Conservation (phyloP, 2,113 vertebrate genomes). For the Istiophorus platypterus region DNA sequence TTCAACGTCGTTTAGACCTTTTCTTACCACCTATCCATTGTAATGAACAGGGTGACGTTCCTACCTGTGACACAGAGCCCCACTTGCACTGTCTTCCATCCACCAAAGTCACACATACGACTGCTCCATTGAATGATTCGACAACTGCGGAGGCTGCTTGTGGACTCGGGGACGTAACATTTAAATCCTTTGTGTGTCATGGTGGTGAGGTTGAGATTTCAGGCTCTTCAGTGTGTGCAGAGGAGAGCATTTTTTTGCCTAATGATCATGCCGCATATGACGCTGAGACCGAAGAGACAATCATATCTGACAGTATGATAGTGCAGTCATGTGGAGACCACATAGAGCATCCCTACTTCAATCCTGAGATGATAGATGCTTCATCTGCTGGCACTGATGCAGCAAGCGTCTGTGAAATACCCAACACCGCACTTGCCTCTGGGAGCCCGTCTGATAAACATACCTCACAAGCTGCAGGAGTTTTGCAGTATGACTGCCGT, state of each 20-base stretch:
- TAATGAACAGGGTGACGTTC: slow-evolving; percentile 46
- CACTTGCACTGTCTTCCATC: slow-evolving; percentile 4
- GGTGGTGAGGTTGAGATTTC: slow-evolving; percentile 70
- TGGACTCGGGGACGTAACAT: slow-evolving; percentile 65
- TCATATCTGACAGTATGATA: slow-evolving; percentile 43
- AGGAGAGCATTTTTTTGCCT: slow-evolving; percentile 60
- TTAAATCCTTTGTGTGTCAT: slow-evolving; percentile 72
- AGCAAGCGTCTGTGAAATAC: background rate
- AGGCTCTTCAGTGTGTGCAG: slow-evolving; percentile 28
- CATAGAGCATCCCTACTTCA: slow-evolving; percentile 65
- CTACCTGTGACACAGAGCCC: slow-evolving; percentile 7
- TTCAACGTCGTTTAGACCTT: background rate
- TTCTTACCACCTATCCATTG: background rate
- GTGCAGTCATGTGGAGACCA: slow-evolving; percentile 49
- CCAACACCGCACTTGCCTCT: background rate
- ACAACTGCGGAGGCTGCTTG: background rate
- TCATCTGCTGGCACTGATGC: background rate
- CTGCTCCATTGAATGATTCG: background rate
- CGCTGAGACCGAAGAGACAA: slow-evolving; percentile 37
- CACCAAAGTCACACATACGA: slow-evolving; percentile 13
- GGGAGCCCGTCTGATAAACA: background rate
- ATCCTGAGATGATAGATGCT: slow-evolving; percentile 13
- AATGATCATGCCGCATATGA: slow-evolving; percentile 22
- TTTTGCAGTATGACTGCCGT: background rate
- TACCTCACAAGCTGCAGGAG: background rate